These are phyloP conservation scores for Noctuana brunneofusca DNA, from an alignment of 2,888 invertebrate genomes.

Conservation along the genomic window DNA sequence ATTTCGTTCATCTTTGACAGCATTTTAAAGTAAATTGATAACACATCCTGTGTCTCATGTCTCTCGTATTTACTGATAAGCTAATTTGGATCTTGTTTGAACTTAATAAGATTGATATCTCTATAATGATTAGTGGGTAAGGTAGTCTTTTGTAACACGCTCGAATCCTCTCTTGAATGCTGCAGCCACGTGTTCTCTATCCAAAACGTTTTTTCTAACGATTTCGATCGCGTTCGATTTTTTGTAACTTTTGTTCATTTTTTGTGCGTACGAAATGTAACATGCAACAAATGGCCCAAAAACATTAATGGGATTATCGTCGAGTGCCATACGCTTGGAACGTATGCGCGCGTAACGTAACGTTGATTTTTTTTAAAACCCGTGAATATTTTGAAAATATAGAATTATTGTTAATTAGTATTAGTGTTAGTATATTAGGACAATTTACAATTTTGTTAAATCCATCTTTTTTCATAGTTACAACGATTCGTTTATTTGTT, in stretches of 20 bases:
- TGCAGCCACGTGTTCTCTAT: slow-evolving; percentile 37
- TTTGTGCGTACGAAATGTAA: slow-evolving; percentile 56
- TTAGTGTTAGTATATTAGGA: no score
- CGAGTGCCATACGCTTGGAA: slow-evolving; percentile 12
- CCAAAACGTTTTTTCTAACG: slow-evolving; percentile 34
- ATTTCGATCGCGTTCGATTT: slow-evolving; percentile 47
- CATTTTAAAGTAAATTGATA: slow-evolving; percentile 29
- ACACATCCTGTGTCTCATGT: slow-evolving; percentile 18
- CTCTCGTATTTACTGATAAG: neutral
- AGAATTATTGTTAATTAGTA: no score
- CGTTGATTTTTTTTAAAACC: no score
- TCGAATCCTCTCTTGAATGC: slow-evolving; percentile 20
- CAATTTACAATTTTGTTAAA: no score
- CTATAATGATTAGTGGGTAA: slow-evolving; percentile 13
- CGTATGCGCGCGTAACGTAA: no score
- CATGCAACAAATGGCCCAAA: slow-evolving; percentile 42
- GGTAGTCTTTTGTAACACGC: slow-evolving; percentile 12
- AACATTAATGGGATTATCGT: slow-evolving; percentile 35
- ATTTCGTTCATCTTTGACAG: slow-evolving; percentile 21
- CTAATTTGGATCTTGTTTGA: slow-evolving; percentile 30
- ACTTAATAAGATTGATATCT: slow-evolving; percentile 30
- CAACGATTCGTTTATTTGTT: neutral
- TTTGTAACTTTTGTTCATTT: slow-evolving; percentile 51
- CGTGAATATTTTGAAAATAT: no score
- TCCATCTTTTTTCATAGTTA: neutral